Evolutionary conservation across 2,113 vertebrate species (phyloP).

Genomic region (Phyllopteryx taeniolatus): DNA sequence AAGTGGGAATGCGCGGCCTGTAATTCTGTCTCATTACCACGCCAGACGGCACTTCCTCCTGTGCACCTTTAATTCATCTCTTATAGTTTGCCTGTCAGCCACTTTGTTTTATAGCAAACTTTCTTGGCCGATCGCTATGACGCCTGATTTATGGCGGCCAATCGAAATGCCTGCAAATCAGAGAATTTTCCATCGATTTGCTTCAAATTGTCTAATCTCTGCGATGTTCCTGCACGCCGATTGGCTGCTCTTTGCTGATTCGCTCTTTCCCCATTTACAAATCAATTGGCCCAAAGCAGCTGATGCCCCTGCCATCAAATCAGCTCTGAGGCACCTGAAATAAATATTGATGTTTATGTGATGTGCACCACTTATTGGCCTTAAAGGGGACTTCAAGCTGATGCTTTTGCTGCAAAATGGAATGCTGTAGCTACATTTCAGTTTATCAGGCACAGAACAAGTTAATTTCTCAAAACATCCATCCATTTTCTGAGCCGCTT

Average conservation of each 20-base stretch:
- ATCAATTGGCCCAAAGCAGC: slow-evolving; percentile 96
- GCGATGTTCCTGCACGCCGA: slow-evolving; percentile 92
- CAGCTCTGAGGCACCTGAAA: slow-evolving; percentile 77
- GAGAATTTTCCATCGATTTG: slow-evolving; percentile 99
- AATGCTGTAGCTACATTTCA: not conserved
- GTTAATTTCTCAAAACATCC: not conserved
- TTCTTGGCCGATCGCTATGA: slow-evolving; percentile 88
- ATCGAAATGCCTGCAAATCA: slow-evolving; percentile 93
- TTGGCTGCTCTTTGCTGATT: slow-evolving; percentile 98
- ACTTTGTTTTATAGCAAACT: slow-evolving; percentile 95
- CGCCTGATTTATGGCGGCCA: slow-evolving; percentile 86
- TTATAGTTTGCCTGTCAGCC: slow-evolving; percentile 88
- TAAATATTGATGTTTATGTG: slow-evolving; percentile 62
- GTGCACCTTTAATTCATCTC: slow-evolving; percentile 91
- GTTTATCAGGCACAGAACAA: not conserved
- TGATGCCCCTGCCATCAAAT: slow-evolving; percentile 84
- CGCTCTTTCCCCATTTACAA: slow-evolving; percentile 95
- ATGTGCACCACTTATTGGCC: slow-evolving; percentile 42
- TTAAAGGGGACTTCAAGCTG: not conserved
- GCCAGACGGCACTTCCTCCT: slow-evolving; percentile 77
- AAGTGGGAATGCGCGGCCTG: slow-evolving; percentile 70
- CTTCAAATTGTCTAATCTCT: slow-evolving; percentile 98
- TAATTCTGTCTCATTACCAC: slow-evolving; percentile 87
- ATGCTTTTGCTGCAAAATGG: not conserved
- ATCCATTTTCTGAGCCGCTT: not conserved